Conservation (phyloP, 2,113 vertebrate genomes). For the Opisthocomus hoazin region DNA sequence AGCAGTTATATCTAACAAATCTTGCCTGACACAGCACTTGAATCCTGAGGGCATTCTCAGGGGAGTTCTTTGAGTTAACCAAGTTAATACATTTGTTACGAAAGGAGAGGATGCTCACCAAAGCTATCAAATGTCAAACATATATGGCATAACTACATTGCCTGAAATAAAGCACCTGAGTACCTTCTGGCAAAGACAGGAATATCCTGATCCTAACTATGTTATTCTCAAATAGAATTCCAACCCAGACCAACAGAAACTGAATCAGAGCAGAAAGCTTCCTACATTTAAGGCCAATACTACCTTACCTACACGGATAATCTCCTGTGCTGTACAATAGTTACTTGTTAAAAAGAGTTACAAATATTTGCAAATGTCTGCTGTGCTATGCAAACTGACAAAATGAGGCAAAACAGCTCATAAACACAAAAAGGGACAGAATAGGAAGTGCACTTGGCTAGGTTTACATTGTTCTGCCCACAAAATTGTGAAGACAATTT, state of each 20-base stretch:
- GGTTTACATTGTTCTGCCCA: not conserved
- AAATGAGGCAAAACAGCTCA: not conserved
- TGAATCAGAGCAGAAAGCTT: not conserved
- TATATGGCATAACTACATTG: not conserved
- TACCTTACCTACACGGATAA: not conserved
- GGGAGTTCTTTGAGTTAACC: not conserved
- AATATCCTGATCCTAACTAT: not conserved
- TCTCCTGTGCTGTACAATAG: not conserved
- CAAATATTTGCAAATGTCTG: not conserved
- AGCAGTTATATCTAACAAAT: not conserved
- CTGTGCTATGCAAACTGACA: not conserved
- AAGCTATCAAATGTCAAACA: not conserved
- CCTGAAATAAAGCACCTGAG: not conserved
- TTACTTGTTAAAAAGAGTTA: not conserved
- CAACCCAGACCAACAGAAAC: not conserved
- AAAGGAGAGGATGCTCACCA: not conserved
- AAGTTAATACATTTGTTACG: not conserved
- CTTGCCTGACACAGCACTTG: not conserved
- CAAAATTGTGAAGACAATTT: not conserved
- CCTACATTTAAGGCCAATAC: not conserved
- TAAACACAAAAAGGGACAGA: not conserved
- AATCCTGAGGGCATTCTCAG: not conserved
- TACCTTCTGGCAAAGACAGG: not conserved
- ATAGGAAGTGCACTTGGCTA: not conserved
- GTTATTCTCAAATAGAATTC: not conserved